A percentile compares a stretch with the other conserved stretches of the same genome.
phyloP scores from a whole-genome alignment of 1,140 invertebrate species.

The Heliconius melpomene region DNA sequence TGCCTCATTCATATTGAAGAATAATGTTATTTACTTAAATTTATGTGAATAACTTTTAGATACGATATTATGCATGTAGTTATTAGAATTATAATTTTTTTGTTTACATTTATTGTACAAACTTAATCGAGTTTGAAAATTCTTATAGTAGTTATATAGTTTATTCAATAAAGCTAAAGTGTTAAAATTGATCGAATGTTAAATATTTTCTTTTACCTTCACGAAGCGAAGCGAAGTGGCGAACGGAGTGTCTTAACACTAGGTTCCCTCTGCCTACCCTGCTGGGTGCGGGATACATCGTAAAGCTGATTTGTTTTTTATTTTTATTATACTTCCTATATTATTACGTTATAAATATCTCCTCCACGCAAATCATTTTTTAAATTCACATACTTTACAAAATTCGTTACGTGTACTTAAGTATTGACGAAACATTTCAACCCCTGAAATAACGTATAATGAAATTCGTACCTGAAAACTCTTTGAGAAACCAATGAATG shows the following conservation, averaged over 20 bases:
- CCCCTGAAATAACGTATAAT: neutral
- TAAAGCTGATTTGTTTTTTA: no score
- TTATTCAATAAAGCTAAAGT: no score
- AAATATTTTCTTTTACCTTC: no score
- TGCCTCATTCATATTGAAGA: neutral
- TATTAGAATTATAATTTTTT: neutral
- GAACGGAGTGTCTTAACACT: no score
- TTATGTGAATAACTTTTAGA: neutral
- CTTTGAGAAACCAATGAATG: neutral
- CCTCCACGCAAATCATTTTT: neutral
- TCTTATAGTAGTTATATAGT: no score
- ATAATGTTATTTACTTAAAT: neutral
- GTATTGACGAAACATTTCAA: neutral
- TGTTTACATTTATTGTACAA: no score
- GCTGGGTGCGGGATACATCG: no score
- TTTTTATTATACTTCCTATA: no score
- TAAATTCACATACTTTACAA: neutral
- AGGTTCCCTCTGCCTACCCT: no score
- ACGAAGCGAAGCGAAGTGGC: no score
- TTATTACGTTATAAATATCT: neutral
- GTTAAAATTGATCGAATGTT: no score
- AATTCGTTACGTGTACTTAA: neutral
- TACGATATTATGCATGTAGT: neutral
- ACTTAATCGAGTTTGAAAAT: no score
- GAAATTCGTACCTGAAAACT: neutral